Base-by-base conservation (phyloP, 2,888 invertebrate genomes). In the Agriopis marginaria region DNA sequence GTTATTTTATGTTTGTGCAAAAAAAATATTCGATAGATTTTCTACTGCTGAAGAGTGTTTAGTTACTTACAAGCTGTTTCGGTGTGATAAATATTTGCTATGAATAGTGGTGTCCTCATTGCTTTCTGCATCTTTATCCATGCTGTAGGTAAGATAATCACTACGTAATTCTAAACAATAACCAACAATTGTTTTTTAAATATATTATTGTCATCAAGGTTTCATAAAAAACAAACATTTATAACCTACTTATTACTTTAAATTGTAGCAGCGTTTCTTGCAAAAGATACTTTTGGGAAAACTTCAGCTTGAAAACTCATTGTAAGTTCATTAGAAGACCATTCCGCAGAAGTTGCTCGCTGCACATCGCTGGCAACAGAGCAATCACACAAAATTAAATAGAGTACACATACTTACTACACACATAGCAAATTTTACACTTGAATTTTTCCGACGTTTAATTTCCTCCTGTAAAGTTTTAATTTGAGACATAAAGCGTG, bases 401-500 rank as follows among this genome's bases (percentile, higher is more conserved):
- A 66, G 64, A 62, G 49, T 45, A 45, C 14, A 66, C 53, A 68
- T n/a, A 62, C 44, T 45, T n/a, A 62, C 44, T 45, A 45, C 14
- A 66, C 53, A 68, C 23, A 61, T 40, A 51, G 45, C 9, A 42
- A 51, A 66, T 54, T 49, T 59, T 63, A 66, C 59, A 66, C 54
- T 47, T 64, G 78, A 79, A 54, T 87, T 89, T 90, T 90, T 89
- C 82, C 85, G 86, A 88, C 89, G 88, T 90, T 91, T 91, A 92
- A 93, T 93, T 92, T 92, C 90, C 91, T 88, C 82, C 85, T 86
- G 89, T 89, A 91, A 92, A 93, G 91, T 93, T 94, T 92, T 93
- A 93, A 93, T 93, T 93, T 87, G 87, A 88, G 90, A 91, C 89
- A 89, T 90, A 91, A 89, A 92, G 91, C 89, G 88, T 84, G 89